Conservation (phyloP, 2,113 vertebrate genomes). For the Meriones unguiculatus region DNA sequence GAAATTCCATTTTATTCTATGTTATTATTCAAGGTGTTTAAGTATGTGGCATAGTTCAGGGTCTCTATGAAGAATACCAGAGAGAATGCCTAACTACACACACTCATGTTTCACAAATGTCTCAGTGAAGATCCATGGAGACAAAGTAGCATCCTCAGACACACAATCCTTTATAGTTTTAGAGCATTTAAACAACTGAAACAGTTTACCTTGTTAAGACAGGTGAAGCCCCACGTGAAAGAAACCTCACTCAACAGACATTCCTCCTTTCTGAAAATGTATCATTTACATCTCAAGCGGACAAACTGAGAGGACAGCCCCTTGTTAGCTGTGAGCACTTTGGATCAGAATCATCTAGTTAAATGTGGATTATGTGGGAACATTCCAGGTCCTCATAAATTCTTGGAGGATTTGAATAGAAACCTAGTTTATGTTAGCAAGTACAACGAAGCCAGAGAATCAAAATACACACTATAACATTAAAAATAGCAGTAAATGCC, state of each 20-base stretch:
- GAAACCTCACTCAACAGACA: neutral
- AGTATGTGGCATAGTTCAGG: neutral
- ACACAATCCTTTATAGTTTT: neutral
- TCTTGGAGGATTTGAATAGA: constrained; percentile 9
- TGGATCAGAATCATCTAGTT: constrained; percentile 25
- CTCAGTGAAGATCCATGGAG: neutral
- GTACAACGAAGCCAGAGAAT: neutral
- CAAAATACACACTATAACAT: neutral
- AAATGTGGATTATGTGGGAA: neutral
- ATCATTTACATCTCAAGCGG: neutral
- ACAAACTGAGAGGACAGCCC: neutral
- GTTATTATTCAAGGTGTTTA: neutral
- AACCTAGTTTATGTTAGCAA: constrained; percentile 5
- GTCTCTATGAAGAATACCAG: neutral
- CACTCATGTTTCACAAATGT: neutral
- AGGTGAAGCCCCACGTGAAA: neutral
- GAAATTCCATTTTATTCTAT: constrained; percentile 6
- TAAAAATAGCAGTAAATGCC: neutral
- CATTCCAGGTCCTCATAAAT: neutral
- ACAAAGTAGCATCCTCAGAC: constrained; percentile 1
- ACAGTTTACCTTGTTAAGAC: constrained; percentile 39
- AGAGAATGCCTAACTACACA: neutral
- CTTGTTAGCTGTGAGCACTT: neutral
- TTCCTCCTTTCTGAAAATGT: constrained; percentile 8
- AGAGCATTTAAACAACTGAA: neutral